Evolutionary conservation across 2,113 vertebrate species (phyloP), one percentile per base, ranked within the genome.

Genomic region (Daphoenositta chrysoptera): DNA sequence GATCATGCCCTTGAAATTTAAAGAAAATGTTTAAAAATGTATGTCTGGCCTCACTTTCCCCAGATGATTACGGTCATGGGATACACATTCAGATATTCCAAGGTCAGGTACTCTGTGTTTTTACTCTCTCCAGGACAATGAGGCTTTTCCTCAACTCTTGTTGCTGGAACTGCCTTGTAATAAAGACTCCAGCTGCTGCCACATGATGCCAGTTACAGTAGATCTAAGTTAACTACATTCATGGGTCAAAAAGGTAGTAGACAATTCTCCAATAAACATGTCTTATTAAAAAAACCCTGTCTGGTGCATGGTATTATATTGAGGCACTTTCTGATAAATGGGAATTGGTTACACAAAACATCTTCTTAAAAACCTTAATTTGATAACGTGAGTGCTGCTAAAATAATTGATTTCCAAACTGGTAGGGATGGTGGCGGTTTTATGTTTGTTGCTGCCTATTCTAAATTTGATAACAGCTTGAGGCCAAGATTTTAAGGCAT

Each of bases 31-130:
- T 24, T 58, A 7, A 45, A 44, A 37, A 26, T 37, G 1, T 26
- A 1, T 16, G 33, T 37, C 16, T 70, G 70, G 4, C 39, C 23
- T 87, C 28, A 7, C 47, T 75, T 92, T 66, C 30, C 30, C 18
- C 0, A 0, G 42, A 1, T 14, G 26, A 1, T 24, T 26, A 4
- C 12, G 48, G 57, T 7, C 21, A 66, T 63, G 33, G 6, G 7
- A 19, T 5, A 10, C 9, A 35, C 37, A 7, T 33, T 30, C 20
- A 11, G 26, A 3, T n/a, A 7, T 42, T 64, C 68, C 58, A 33
- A 24, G 66, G 44, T 51, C 69, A 44, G 44, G 15, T 12, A 1
- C 37, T 88, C n/a, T 24, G 26, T 22, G 10, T 51, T 79, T 88
- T 58, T 19, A 5, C 42, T 48, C 28, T 39, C 9, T 35, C 23